Evolutionary conservation across 2,888 invertebrate species (phyloP).

Genomic region (Lithosia quadra): DNA sequence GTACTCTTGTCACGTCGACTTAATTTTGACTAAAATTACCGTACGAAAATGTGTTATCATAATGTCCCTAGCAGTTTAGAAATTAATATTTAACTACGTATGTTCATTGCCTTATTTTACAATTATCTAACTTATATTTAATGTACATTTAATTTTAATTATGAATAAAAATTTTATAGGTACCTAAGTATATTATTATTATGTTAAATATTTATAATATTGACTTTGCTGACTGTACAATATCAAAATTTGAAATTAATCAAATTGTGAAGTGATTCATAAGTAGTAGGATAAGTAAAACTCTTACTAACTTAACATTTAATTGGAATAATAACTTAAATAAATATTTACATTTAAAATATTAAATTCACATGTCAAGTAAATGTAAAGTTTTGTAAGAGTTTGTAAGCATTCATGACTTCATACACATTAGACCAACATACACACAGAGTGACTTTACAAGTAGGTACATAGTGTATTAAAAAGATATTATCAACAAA

Average conservation of each 20-base stretch:
- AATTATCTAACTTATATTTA: constrained; percentile 2
- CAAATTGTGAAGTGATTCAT: background rate
- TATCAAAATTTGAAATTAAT: background rate
- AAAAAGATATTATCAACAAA: background rate
- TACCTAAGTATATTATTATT: no score
- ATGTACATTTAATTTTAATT: constrained; percentile 5
- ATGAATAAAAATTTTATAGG: no score
- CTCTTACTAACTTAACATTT: background rate
- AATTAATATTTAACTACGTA: constrained; percentile 22
- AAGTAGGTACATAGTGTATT: no score
- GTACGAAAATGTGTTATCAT: constrained; percentile 35
- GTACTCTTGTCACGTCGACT: constrained; percentile 17
- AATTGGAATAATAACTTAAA: constrained; percentile 9
- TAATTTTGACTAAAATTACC: constrained; percentile 26
- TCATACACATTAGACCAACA: background rate
- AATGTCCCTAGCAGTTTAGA: constrained; percentile 43
- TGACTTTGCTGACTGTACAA: constrained; percentile 16
- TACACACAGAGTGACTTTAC: background rate
- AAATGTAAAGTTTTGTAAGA: constrained; percentile 4
- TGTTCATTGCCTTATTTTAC: constrained; percentile 8
- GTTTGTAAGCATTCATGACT: background rate
- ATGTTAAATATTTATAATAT: background rate
- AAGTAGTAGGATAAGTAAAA: background rate
- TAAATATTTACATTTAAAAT: constrained; percentile 11
- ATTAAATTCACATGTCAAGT: constrained; percentile 4